These are phyloP conservation scores for Sebastes vulpes DNA, from an alignment of 2,797 vertebrate genomes.

Conservation along the genomic window DNA sequence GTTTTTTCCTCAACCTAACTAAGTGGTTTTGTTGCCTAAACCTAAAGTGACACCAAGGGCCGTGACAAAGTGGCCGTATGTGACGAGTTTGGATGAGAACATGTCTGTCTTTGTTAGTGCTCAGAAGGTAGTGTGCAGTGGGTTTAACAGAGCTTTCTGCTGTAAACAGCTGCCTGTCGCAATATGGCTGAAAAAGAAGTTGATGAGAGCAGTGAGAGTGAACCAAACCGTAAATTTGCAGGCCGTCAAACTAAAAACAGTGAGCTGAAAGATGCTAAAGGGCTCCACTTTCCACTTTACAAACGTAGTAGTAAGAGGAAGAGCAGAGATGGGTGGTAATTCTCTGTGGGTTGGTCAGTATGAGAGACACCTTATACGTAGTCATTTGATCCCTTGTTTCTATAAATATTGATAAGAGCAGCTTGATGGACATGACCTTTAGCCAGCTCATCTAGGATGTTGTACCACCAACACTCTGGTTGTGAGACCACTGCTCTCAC, in stretches of 20 bases:
- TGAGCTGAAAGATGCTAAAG: neutral
- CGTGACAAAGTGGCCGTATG: too few species aligned
- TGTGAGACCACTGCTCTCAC: neutral
- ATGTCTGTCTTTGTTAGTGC: neutral
- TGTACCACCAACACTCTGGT: neutral
- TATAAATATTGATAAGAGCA: neutral
- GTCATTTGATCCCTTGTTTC: neutral
- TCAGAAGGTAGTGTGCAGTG: neutral
- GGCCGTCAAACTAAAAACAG: neutral
- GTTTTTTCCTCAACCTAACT: neutral
- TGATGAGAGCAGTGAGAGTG: neutral
- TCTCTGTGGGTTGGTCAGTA: neutral
- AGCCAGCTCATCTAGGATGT: neutral
- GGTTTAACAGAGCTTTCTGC: neutral
- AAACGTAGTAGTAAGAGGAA: neutral
- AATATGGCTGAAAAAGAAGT: neutral
- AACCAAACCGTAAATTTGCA: neutral
- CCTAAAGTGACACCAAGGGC: too few species aligned
- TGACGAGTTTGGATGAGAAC: too few species aligned
- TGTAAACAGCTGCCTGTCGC: neutral
- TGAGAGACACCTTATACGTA: neutral
- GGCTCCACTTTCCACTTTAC: neutral
- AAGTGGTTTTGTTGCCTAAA: too few species aligned
- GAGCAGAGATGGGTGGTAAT: neutral
- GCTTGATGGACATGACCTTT: neutral